Percentiles rank a stretch among this genome's conserved stretches.
Evolutionary conservation across 2,113 vertebrate genomes (phyloP).

Genomic region (Pelobates fuscus): DNA sequence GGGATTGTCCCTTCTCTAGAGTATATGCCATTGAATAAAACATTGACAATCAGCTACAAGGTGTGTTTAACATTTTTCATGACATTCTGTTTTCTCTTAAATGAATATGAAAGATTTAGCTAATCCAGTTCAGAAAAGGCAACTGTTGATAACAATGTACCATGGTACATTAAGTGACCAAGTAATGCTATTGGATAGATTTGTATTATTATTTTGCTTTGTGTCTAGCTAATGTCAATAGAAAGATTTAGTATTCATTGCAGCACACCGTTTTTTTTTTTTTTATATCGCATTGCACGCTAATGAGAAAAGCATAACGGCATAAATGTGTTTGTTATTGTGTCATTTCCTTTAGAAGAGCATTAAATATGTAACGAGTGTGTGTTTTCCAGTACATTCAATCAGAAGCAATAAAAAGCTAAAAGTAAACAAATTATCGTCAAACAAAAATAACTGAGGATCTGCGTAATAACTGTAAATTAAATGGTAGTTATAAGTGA

Average conservation of each 20-base stretch:
- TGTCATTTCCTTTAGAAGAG: neutral
- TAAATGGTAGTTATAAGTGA: conserved; percentile 13
- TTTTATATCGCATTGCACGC: too few species aligned
- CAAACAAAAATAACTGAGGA: neutral
- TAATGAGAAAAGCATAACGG: neutral
- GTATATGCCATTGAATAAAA: too few species aligned
- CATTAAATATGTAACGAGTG: neutral
- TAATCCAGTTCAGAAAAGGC: too few species aligned
- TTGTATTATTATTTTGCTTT: neutral
- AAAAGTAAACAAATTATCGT: conserved; percentile 21
- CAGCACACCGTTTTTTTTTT: neutral
- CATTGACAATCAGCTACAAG: too few species aligned
- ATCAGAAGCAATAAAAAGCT: conserved; percentile 29
- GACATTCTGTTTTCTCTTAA: too few species aligned
- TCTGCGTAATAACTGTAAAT: conserved; percentile 4
- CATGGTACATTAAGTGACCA: too few species aligned
- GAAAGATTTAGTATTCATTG: neutral
- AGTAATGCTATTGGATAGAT: too few species aligned
- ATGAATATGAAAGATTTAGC: too few species aligned
- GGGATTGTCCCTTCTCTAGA: too few species aligned
- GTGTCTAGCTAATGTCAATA: neutral
- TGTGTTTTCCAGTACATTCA: conserved; percentile 7
- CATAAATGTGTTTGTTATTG: neutral
- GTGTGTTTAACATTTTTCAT: too few species aligned
- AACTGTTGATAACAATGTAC: too few species aligned